Base-by-base conservation (phyloP, 2,888 invertebrate species). In the Lochmaea crataegi region DNA sequence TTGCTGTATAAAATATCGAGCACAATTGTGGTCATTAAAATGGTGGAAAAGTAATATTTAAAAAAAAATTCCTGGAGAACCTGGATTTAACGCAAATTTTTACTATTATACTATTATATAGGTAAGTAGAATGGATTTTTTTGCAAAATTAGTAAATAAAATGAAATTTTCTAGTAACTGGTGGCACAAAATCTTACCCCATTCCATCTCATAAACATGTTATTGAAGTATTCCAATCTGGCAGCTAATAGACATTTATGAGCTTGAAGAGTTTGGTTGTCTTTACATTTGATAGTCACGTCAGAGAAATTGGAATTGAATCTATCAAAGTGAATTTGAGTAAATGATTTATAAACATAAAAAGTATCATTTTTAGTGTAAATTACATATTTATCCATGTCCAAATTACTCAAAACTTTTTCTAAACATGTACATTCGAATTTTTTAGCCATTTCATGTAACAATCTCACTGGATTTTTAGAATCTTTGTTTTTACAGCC, bases 171-270 rank as follows among this genome's bases (percentile, higher is more conserved):
- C 32, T 32, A 32, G 32, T 26, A 26, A 26, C 0, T 32, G 32
- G 32, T 38, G 5, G 9, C 7, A 53, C 41, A 18, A 12, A 41
- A 72, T 82, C 86, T 84, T 82, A 92, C 93, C 90, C 93, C 92
- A 65, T 90, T 88, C 96, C 96, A 96, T 58, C 92, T 90, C 80
- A 92, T 91, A 80, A 96, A 93, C 94, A 96, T 94, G 80, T 93
- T 93, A 75, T 91, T 90, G 84, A 96, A 96, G 86, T 96, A 96
- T 77, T 96, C 95, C n/a, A 94, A 87, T 45, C 95, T 87, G 0
- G 94, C 92, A 0, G 93, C 92, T 18, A 96, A 86, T n/a, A 96
- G 87, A 83, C 95, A 96, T 82, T 92, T 93, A 84, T 96, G 96
- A 0, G 94, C 95, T 0, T 88, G 85, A 26, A 94, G 84, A 58